These are phyloP conservation scores for Rhopilema esculentum DNA, from an alignment of 30 jellyfish, hydroid and myxozoan species.

Conservation along the genomic window DNA sequence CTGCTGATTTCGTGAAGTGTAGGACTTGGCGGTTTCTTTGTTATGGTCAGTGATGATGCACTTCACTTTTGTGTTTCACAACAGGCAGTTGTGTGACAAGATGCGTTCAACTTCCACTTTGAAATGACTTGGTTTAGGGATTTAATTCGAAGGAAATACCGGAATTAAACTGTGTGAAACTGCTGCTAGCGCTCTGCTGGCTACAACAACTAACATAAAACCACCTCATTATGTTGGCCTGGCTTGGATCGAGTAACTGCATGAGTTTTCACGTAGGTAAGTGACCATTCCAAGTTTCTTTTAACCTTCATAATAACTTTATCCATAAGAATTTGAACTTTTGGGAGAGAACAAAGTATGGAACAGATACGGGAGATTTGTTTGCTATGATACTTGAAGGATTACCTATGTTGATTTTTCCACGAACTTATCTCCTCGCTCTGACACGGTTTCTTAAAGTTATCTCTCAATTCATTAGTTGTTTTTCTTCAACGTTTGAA, in stretches of 20 bases:
- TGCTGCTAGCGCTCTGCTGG: background rate
- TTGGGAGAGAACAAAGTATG: too few relatives aligned
- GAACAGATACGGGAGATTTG: too few relatives aligned
- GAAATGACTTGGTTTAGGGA: background rate
- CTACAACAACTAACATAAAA: background rate
- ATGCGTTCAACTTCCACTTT: constrained; percentile 5
- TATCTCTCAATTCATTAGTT: too few relatives aligned
- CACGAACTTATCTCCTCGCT: too few relatives aligned
- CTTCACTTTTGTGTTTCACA: constrained; percentile 22
- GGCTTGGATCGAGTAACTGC: background rate
- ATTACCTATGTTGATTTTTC: too few relatives aligned
- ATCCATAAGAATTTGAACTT: too few relatives aligned
- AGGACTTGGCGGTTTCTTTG: constrained; percentile 47
- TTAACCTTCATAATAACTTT: background rate
- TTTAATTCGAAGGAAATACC: background rate
- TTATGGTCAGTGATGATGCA: constrained; percentile 31
- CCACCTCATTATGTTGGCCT: background rate
- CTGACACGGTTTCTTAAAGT: too few relatives aligned
- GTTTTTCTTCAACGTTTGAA: background rate
- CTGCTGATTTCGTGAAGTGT: constrained; percentile 61
- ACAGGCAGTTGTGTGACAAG: background rate
- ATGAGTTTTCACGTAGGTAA: background rate
- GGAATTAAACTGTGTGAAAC: background rate
- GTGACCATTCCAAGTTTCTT: background rate
- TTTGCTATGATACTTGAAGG: too few relatives aligned